phyloP scores from a whole-genome alignment of 2,113 vertebrate species.

The Paradisaea rubra region DNA sequence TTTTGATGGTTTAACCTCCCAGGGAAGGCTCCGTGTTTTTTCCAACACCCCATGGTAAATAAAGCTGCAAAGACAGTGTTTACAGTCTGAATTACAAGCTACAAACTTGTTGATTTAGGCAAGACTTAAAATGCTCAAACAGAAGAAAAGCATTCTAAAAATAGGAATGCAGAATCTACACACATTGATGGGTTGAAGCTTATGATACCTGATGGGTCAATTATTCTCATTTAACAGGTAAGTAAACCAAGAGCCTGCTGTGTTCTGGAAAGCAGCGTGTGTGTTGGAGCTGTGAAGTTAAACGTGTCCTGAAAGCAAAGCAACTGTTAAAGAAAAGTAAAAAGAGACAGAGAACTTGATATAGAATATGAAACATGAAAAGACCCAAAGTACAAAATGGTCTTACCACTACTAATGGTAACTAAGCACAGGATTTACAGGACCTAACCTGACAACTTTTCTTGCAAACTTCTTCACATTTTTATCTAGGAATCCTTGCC shows the following conservation, averaged over 20 bases:
- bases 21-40: accelerated
- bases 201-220: neutral
- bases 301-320: neutral
- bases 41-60: accelerated
- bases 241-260: neutral
- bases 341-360: neutral
- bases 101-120: neutral
- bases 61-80: neutral
- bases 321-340: neutral
- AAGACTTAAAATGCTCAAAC: neutral
- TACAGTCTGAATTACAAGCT: neutral
- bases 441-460: neutral
- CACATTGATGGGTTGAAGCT: neutral
- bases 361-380: neutral
- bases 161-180: neutral
- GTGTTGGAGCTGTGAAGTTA: neutral
- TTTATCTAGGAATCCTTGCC: neutral
- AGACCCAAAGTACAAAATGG: neutral
- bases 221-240: neutral
- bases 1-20: neutral
- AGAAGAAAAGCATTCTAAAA: neutral
- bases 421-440: neutral
- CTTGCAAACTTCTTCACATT: neutral
- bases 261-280: neutral
- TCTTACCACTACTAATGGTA: neutral